These are phyloP conservation scores for Anoncus sp. DNA, from an alignment of 2,888 invertebrate species.

Conservation along the genomic window DNA sequence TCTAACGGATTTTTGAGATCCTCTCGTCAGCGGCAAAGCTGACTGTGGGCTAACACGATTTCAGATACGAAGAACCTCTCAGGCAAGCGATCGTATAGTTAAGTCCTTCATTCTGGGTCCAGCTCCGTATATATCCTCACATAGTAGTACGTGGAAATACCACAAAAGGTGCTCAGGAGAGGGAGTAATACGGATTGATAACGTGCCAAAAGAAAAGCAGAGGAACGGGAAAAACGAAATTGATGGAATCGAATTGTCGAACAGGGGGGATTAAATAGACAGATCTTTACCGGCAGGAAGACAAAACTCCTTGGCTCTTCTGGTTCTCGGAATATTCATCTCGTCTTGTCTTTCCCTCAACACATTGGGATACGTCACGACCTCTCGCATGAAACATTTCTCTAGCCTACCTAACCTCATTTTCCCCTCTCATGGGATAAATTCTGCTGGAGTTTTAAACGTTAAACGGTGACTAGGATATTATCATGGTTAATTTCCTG, in stretches of 20 bases:
- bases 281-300: not conserved
- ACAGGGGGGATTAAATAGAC: slow-evolving; percentile 15
- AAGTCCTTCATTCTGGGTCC: slow-evolving; percentile 16
- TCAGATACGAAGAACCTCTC: slow-evolving; percentile 21
- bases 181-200: slow-evolving; percentile 40
- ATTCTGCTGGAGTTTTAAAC: not conserved
- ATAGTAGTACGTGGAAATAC: not conserved
- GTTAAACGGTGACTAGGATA: slow-evolving; percentile 2
- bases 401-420: not conserved
- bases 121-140: not conserved
- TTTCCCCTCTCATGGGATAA: not conserved
- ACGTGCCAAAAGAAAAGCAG: slow-evolving; percentile 24
- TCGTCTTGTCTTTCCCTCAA: slow-evolving; percentile 2
- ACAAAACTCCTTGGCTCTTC: slow-evolving; percentile 27
- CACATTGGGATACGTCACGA: slow-evolving; percentile 15
- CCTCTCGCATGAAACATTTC: slow-evolving; percentile 2
- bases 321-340: not conserved
- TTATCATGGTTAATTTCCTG: slow-evolving; percentile 4
- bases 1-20: slow-evolving; percentile 1
- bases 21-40: not conserved
- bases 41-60: slow-evolving; percentile 7
- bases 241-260: slow-evolving; percentile 32
- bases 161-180: slow-evolving; percentile 1
- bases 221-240: slow-evolving; percentile 26
- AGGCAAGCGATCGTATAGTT: slow-evolving; percentile 17